Evolutionary conservation across 2,113 vertebrate genomes (phyloP), one percentile per base, ranked within the genome.

Genomic region (Rhabdomys dilectus): DNA sequence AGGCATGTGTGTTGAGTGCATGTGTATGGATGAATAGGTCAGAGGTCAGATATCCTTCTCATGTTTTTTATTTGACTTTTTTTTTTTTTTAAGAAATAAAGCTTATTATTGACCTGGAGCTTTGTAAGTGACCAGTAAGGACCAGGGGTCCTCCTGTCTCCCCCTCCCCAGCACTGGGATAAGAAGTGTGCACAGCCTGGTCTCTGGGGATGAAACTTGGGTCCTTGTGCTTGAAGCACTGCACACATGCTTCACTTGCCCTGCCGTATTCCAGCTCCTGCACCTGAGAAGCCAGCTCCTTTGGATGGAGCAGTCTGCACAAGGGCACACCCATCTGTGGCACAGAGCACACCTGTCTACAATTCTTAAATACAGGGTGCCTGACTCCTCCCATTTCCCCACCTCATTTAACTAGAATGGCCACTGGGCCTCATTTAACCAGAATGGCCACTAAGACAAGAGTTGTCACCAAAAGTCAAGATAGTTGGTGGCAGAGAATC

Each of bases 301-400:
- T 85, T 19, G 9, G 8, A 73, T 31, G 48, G 42, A 24, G 0
- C 3, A 9, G 70, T 0, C 6, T 0, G 3, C 9, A 29, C 24
- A 48, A 31, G 8, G 31, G 1, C 19, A 3, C 4, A 1, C 51
- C 51, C 51, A 51, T 51, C 51, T 51, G 51, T 51, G 51, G 51
- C 51, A 51, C 60, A 34, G 10, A 22, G 1, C 21, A 3, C 2
- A 1, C 7, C 1, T 3, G 2, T 45, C 77, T 36, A 45, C 4
- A 3, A 34, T 34, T 3, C 24, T 4, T 7, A 16, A 45, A 17
- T 60, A n/a, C 92, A 42, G 24, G 62, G 9, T 17, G 13, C 21
- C 0, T 2, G 11, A 0, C 0, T 1, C 1, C 2, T 13, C 36
- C 39, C 34, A 0, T 68, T 29, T 60, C 60, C 60, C 68, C 29